Conservation (phyloP, 2,888 invertebrate genomes). For the Acleris holmiana region DNA sequence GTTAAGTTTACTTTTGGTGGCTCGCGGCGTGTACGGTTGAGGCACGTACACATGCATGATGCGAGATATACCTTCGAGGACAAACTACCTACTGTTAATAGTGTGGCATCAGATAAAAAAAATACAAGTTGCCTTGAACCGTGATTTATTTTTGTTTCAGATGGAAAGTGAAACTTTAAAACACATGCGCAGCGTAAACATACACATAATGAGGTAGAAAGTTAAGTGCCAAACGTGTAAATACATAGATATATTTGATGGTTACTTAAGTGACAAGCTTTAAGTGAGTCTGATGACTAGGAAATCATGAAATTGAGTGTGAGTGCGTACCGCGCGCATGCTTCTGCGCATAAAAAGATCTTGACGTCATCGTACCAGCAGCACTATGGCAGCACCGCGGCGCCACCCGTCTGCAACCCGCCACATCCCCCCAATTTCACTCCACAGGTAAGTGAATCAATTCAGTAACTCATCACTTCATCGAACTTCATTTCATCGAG, state of each 20-base stretch:
- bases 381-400: conserved; percentile 90
- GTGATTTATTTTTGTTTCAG: conserved; percentile 24
- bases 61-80: no score
- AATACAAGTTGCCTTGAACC: no score
- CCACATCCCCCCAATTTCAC: conserved; percentile 70
- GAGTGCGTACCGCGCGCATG: conserved; percentile 94
- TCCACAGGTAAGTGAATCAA: conserved; percentile 64
- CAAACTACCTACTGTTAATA: no score
- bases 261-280: not conserved
- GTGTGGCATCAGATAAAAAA: no score
- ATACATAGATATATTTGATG: conserved; percentile 5
- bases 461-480: no score
- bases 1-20: no score
- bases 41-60: no score
- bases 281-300: conserved; percentile 9
- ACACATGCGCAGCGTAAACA: not conserved
- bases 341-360: conserved; percentile 94
- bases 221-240: conserved; percentile 15
- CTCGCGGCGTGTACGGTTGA: no score
- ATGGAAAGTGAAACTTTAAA: conserved; percentile 16
- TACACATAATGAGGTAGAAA: conserved; percentile 30
- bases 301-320: conserved; percentile 92
- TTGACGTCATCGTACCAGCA: conserved; percentile 91
- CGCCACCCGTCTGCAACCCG: conserved; percentile 82
- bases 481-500: no score